Conservation (phyloP, 2,888 invertebrate species). For the Dasysyrphus albostriatus region DNA sequence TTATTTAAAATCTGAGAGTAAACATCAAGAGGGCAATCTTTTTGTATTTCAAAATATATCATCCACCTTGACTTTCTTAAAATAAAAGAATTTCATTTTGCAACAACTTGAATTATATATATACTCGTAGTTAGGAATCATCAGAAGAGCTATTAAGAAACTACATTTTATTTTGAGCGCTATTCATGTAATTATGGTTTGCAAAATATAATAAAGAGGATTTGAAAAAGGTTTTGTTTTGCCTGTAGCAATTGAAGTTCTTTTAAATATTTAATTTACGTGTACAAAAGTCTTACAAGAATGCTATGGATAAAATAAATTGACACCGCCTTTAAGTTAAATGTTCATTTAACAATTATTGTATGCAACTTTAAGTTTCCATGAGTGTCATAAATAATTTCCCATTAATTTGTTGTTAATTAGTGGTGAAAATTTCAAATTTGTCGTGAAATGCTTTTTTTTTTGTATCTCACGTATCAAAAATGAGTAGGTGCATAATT, state of each 20-base stretch:
- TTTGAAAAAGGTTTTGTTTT: neutral
- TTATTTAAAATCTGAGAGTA: neutral
- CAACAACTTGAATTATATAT: neutral
- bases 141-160: neutral
- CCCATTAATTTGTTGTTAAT: too few species aligned
- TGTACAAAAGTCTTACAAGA: neutral
- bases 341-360: neutral
- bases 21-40: neutral
- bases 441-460: too few species aligned
- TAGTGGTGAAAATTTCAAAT: too few species aligned
- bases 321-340: neutral
- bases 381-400: too few species aligned
- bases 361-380: too few species aligned
- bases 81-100: neutral
- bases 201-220: neutral
- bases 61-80: constrained; percentile 1
- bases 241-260: neutral
- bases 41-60: neutral
- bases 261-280: neutral
- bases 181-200: neutral
- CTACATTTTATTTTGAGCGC: neutral
- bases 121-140: constrained; percentile 1
- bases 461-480: too few species aligned
- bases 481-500: too few species aligned
- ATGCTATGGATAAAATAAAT: neutral